Evolutionary conservation across 1,140 invertebrate species (phyloP).

Genomic region (Hetaerina americana): DNA sequence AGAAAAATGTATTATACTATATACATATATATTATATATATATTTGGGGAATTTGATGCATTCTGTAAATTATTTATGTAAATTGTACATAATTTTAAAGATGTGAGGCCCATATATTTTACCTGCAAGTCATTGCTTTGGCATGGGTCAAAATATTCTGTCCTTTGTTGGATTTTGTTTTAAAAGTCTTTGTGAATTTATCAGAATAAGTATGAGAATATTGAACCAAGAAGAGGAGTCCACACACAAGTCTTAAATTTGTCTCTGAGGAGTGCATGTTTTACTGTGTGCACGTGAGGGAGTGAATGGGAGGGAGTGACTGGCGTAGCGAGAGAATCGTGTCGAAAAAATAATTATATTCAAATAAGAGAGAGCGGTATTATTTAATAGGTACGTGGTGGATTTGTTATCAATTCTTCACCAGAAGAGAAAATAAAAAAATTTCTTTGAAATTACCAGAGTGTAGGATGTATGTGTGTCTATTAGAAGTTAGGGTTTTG

Average conservation of each 20-base stretch:
- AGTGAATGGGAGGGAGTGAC: neutral
- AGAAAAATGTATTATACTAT: slow-evolving; percentile 1
- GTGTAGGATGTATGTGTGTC: neutral
- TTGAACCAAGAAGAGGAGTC: neutral
- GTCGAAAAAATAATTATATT: too few relatives aligned
- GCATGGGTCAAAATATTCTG: neutral
- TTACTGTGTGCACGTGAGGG: too few relatives aligned
- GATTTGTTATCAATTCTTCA: too few relatives aligned
- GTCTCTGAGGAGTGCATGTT: neutral
- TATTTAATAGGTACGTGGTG: too few relatives aligned
- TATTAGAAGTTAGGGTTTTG: neutral
- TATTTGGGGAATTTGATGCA: neutral
- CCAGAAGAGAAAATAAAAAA: too few relatives aligned
- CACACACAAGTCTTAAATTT: neutral
- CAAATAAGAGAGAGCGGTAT: too few relatives aligned
- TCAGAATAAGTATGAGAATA: neutral
- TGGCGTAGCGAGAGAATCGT: too few relatives aligned
- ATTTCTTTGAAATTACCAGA: neutral
- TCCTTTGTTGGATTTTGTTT: neutral
- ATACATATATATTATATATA: slow-evolving; percentile 1
- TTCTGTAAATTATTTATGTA: neutral
- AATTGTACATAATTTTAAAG: neutral
- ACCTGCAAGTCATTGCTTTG: neutral
- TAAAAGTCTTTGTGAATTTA: slow-evolving; percentile 1
- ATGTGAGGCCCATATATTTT: neutral